Conservation (phyloP, 2,797 vertebrate genomes). For the Gephyroberyx darwinii region DNA sequence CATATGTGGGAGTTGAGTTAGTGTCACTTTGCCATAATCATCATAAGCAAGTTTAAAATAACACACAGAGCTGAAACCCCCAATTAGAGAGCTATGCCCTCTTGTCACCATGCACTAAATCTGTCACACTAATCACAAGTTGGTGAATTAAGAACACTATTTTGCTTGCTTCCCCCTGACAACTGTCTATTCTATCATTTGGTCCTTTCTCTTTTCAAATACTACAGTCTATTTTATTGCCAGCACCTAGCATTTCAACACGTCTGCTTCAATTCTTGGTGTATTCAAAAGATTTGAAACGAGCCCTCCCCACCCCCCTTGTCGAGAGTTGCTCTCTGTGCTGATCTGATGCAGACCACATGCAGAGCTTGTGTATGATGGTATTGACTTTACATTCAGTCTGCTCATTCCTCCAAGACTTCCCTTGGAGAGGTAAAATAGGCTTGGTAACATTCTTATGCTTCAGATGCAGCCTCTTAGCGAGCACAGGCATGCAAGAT, state of each 20-base stretch:
- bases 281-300: slow-evolving; percentile 67
- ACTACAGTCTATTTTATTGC: slow-evolving; percentile 37
- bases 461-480: slow-evolving; percentile 44
- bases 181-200: slow-evolving; percentile 46
- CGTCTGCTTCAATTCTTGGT: slow-evolving; percentile 58
- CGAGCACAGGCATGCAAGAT: slow-evolving; percentile 35
- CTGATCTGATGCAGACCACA: slow-evolving; percentile 75
- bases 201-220: slow-evolving; percentile 12
- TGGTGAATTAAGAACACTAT: slow-evolving; percentile 53
- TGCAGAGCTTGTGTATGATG: slow-evolving; percentile 73
- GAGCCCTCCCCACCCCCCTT: slow-evolving; percentile 47
- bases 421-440: slow-evolving; percentile 65
- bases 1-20: slow-evolving; percentile 62
- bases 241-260: slow-evolving; percentile 54
- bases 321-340: slow-evolving; percentile 62
- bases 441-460: slow-evolving; percentile 46
- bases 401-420: slow-evolving; percentile 75
- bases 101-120: slow-evolving; percentile 72
- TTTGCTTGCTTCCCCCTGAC: slow-evolving; percentile 32
- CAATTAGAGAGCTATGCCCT: slow-evolving; percentile 70
- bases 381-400: slow-evolving; percentile 79
- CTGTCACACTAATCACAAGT: slow-evolving; percentile 73
- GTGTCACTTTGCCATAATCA: slow-evolving; percentile 68
- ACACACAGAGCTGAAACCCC: slow-evolving; percentile 62
- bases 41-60: slow-evolving; percentile 72